A percentile compares a stretch with the other conserved stretches of the same genome.
These are phyloP conservation scores for Terebella lapidaria DNA, from an alignment of 2,888 invertebrate genomes.

Conservation along the genomic window DNA sequence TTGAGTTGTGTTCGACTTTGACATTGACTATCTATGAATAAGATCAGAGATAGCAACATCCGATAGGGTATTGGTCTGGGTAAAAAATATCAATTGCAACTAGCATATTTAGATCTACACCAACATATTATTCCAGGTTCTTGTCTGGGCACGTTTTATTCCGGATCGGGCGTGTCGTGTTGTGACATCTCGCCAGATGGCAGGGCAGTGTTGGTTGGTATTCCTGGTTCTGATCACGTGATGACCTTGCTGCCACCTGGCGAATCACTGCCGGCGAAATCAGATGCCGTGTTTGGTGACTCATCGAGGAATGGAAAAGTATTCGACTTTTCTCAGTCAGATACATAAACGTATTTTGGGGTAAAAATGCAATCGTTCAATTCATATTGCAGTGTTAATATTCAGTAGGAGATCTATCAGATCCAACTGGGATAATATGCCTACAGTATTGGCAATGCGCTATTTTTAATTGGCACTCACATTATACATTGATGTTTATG, in stretches of 20 bases:
- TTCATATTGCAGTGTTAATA: too few species aligned
- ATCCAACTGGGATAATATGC: too few species aligned
- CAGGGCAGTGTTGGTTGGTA: conserved; percentile 65
- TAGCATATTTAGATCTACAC: background rate
- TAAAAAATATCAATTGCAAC: too few species aligned
- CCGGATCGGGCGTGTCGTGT: conserved; percentile 68
- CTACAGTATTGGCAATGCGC: too few species aligned
- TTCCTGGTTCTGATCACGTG: conserved; percentile 65
- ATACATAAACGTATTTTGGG: too few species aligned
- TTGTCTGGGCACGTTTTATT: conserved; percentile 72
- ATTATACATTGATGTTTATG: too few species aligned
- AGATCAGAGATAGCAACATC: background rate
- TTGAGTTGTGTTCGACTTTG: too few species aligned
- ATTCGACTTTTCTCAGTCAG: conserved; percentile 7
- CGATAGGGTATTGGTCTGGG: background rate
- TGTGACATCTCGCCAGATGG: conserved; percentile 75
- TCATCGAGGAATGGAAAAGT: conserved; percentile 13
- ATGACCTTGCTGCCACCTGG: conserved; percentile 60
- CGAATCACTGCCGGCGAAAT: conserved; percentile 11
- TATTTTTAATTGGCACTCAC: too few species aligned
- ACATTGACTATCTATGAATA: background rate
- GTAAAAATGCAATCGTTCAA: too few species aligned
- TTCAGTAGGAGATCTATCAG: too few species aligned
- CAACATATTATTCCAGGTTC: conserved; percentile 13
- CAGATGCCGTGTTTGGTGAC: conserved; percentile 17